Conservation (phyloP, 2,797 vertebrate genomes). For the Etheostoma nigrum region DNA sequence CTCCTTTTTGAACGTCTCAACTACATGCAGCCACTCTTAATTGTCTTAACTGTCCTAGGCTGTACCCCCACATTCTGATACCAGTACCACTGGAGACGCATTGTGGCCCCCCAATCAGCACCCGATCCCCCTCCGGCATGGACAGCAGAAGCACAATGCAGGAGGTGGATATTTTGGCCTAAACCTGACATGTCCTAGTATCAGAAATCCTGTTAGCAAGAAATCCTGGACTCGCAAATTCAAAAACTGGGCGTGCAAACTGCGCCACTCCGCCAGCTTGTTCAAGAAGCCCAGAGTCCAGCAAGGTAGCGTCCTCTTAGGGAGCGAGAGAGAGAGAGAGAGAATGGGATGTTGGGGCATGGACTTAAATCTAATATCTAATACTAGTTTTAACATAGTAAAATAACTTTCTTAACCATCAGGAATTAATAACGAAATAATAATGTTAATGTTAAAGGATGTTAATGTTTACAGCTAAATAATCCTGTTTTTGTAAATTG, state of each 20-base stretch:
- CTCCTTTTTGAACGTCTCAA: slow-evolving; percentile 47
- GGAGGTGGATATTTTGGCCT: slow-evolving; percentile 99
- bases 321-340: slow-evolving; percentile 80
- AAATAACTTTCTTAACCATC: slow-evolving; percentile 74
- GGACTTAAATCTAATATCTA: slow-evolving; percentile 80
- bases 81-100: slow-evolving; percentile 83
- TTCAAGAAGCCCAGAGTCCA: slow-evolving; percentile 96
- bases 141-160: slow-evolving; percentile 90
- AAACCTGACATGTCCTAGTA: slow-evolving; percentile 99
- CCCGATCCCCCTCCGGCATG: slow-evolving; percentile 81
- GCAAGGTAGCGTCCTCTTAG: slow-evolving; percentile 95
- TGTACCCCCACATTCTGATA: slow-evolving; percentile 86
- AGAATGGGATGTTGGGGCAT: slow-evolving; percentile 84
- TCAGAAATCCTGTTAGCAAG: slow-evolving; percentile 98
- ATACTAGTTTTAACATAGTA: slow-evolving; percentile 79
- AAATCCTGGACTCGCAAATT: slow-evolving; percentile 98
- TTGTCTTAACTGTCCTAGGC: slow-evolving; percentile 85
- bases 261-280: slow-evolving; percentile 96
- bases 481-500: slow-evolving; percentile 61
- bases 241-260: slow-evolving; percentile 98
- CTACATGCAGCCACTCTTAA: slow-evolving; percentile 65
- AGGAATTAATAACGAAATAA: slow-evolving; percentile 54
- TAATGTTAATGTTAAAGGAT: slow-evolving; percentile 64
- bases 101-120: slow-evolving; percentile 85
- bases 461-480: slow-evolving; percentile 60